Conservation (phyloP, 1,140 invertebrate genomes). For the Bombus breviceps region DNA sequence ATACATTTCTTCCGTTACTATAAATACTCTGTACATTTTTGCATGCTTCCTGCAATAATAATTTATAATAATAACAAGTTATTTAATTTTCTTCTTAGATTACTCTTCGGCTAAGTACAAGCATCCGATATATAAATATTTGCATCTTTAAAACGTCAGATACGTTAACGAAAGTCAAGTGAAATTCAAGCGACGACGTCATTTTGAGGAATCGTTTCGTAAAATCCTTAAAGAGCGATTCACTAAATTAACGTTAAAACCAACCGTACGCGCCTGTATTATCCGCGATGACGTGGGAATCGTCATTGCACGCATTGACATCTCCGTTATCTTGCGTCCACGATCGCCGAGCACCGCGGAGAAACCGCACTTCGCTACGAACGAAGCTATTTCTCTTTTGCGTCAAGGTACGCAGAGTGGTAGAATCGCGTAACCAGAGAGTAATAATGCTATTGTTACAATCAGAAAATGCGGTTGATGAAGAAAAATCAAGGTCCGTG, state of each 20-base stretch:
- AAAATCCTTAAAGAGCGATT: not conserved
- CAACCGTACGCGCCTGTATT: not conserved
- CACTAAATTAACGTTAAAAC: no score
- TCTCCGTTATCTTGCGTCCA: slow-evolving; percentile 1
- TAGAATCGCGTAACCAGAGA: slow-evolving; percentile 40
- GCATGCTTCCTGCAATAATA: no score
- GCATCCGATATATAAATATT: no score
- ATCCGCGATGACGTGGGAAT: not conserved
- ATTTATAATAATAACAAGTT: no score
- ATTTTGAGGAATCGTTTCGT: not conserved
- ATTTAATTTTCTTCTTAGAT: no score
- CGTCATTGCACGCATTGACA: slow-evolving; percentile 25
- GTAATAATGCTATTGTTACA: slow-evolving; percentile 26
- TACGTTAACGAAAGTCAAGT: not conserved
- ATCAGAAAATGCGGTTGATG: slow-evolving; percentile 22
- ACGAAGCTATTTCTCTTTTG: slow-evolving; percentile 23
- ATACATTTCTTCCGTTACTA: no score
- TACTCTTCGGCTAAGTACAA: no score
- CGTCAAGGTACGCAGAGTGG: not conserved
- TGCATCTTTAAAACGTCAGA: no score
- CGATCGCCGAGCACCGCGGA: not conserved
- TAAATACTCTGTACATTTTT: no score
- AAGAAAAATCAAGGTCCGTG: slow-evolving; percentile 38
- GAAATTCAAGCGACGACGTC: not conserved
- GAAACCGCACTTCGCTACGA: slow-evolving; percentile 29